phyloP scores from a whole-genome alignment of 2,888 invertebrate genomes.

The Dasysyrphus albostriatus region DNA sequence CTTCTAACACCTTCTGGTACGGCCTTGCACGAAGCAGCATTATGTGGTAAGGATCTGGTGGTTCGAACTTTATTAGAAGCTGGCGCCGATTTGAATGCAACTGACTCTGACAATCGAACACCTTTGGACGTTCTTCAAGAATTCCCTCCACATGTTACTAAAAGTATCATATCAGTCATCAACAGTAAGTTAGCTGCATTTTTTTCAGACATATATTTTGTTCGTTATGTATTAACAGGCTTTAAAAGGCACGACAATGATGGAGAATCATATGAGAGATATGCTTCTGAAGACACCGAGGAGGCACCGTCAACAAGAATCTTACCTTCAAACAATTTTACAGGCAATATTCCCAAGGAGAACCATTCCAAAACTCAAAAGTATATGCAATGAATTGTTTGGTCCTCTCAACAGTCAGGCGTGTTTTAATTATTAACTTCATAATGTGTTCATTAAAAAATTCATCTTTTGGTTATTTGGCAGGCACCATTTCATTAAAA shows the following conservation, averaged over 20 bases:
- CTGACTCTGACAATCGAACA: conserved; percentile 92
- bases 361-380: not conserved
- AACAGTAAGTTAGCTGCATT: conserved; percentile 86
- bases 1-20: conserved; percentile 93
- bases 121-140: conserved; percentile 94
- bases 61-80: conserved; percentile 91
- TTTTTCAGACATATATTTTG: not conserved
- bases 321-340: not conserved
- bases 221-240: conserved; percentile 64
- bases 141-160: conserved; percentile 94
- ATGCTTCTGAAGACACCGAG: conserved; percentile 77
- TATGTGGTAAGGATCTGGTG: conserved; percentile 95
- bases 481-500: too few species aligned
- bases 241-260: conserved; percentile 84
- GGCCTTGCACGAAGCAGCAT: conserved; percentile 96
- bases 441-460: too few species aligned
- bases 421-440: not conserved
- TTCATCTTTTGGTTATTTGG: too few species aligned
- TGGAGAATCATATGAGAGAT: conserved; percentile 85
- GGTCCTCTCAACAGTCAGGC: not conserved
- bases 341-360: not conserved
- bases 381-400: not conserved
- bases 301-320: conserved; percentile 78
- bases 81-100: conserved; percentile 92
- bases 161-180: conserved; percentile 93